A percentile compares a stretch with the other conserved stretches of the same genome.
These are phyloP conservation scores for Heteractis magnifica DNA, from an alignment of 92 coral and sea anemone species.

Conservation along the genomic window DNA sequence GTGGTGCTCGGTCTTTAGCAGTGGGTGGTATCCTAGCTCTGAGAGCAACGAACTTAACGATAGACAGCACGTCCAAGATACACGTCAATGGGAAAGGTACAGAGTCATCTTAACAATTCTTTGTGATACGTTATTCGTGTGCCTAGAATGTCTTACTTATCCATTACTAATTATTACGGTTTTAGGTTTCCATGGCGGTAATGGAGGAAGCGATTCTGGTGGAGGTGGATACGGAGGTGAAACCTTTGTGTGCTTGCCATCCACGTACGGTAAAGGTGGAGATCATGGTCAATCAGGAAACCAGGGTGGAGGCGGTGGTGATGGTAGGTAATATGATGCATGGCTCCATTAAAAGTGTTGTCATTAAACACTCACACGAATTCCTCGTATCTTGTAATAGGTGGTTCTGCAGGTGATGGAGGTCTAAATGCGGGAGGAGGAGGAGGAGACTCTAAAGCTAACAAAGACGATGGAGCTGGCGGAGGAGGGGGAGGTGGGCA, in stretches of 20 bases:
- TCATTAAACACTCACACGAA: neutral
- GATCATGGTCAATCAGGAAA: neutral
- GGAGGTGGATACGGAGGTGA: constrained; percentile 75
- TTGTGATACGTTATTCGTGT: neutral
- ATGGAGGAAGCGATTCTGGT: constrained; percentile 61
- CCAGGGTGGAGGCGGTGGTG: neutral
- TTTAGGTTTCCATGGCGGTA: constrained; percentile 61
- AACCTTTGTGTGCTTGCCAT: constrained; percentile 41
- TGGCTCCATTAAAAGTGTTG: neutral
- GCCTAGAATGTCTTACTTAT: no score
- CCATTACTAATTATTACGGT: neutral
- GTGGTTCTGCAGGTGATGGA: neutral
- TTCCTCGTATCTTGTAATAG: neutral
- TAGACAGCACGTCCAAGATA: constrained; percentile 52
- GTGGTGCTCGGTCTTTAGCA: constrained; percentile 18
- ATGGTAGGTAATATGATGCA: neutral
- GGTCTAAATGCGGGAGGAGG: neutral
- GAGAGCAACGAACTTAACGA: constrained; percentile 30
- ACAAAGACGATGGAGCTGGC: neutral
- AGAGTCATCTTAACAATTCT: neutral
- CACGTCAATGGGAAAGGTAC: neutral
- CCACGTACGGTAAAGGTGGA: constrained; percentile 13
- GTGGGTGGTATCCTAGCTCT: constrained; percentile 60
- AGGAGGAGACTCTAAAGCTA: neutral
- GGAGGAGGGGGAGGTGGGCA: constrained; percentile 2